Evolutionary conservation across 1,140 invertebrate species (phyloP), one percentile per base, ranked within the genome.

Genomic region (Leptinotarsa texana): DNA sequence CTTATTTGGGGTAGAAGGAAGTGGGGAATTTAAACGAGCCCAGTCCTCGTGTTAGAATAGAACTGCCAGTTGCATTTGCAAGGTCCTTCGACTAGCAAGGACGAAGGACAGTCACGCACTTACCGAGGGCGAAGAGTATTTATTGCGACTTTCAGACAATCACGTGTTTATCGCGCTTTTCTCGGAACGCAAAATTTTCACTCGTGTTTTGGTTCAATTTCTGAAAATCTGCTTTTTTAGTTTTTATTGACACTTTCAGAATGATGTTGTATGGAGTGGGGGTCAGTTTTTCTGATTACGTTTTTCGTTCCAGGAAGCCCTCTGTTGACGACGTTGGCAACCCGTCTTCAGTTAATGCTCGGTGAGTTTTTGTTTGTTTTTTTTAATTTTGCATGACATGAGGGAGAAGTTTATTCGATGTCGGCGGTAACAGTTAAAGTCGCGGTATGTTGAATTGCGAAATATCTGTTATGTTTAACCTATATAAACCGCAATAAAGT

Each of bases 231-330:
- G 8, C 33, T 72, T 57, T 13, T 66, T 62, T 3, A 3, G 21
- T n/a, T 17, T 62, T 62, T 0, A 11, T n/a, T n/a, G 15, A 21
- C 63, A 65, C 24, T 22, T 65, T 70, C 67, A 57, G 51, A 57
- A 70, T 42, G 71, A 83, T 83, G 82, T 76, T 83, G 79, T 83
- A 77, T 75, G 78, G 78, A 75, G 69, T 82, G 62, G 76, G 73
- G 4, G 11, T 76, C 13, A 69, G 82, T 84, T 80, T 86, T 85
- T 77, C 85, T 87, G 78, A 85, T 85, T 77, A 84, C 86, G 87
- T 86, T 83, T 87, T 87, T 89, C 87, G 85, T 92, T 92, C 82
- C 88, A 93, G 91, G 88, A 93, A 93, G 86, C 91, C 91, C 75
- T 88, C 91, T 69, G 90, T 91, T 86, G 91, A 92, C 83, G 91